Base-by-base conservation (phyloP, 2,113 vertebrate species). In the Reinhardtius hippoglossoides region DNA sequence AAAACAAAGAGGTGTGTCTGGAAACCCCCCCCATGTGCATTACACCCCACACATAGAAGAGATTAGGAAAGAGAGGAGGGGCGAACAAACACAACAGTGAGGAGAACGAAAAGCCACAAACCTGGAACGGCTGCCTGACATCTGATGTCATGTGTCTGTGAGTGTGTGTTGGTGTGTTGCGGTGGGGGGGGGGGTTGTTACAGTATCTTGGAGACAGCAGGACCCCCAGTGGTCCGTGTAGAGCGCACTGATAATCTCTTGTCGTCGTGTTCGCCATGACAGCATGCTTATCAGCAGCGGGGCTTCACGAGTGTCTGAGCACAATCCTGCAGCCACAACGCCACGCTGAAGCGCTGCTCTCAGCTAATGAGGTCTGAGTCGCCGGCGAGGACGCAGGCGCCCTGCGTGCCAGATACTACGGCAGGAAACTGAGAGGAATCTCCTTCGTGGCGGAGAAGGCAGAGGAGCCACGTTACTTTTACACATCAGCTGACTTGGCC, bases 221-320 rank as follows among this genome's bases (percentile, higher is more conserved):
- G 77, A 81, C 69, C 82, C 71, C 68, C 58, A 54, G 59, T 52
- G 12, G 64, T 77, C 44, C 64, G 76, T 44, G 64, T 62, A 84
- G 76, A 52, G 37, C 23, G 24, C 55, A 24, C 87, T 42, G 90
- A 89, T 91, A 92, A 91, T 84, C 82, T 73, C 87, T 85, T 31
- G 6, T 31, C 61, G 76, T 80, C 81, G 1, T 76, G 80, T 87
- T 88, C 70, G 6, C 80, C 84, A 54, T 31, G 71, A 75, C 72
- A 26, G 64, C 48, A 0, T 78, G 84, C 86, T 92, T 92, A 93
- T 93, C 91, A 92, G 88, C 52, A 5, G 64, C 1, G n/a, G 61
- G 46, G 82, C 82, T 13, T 42, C 40, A 42, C 35, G 13, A 64
- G 77, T 23, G 63, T 57, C 44, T 46, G 44, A 46, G 67, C 68